These are phyloP conservation scores for Ptilorrhoa leucosticta DNA, from an alignment of 2,113 vertebrate species.

Conservation along the genomic window DNA sequence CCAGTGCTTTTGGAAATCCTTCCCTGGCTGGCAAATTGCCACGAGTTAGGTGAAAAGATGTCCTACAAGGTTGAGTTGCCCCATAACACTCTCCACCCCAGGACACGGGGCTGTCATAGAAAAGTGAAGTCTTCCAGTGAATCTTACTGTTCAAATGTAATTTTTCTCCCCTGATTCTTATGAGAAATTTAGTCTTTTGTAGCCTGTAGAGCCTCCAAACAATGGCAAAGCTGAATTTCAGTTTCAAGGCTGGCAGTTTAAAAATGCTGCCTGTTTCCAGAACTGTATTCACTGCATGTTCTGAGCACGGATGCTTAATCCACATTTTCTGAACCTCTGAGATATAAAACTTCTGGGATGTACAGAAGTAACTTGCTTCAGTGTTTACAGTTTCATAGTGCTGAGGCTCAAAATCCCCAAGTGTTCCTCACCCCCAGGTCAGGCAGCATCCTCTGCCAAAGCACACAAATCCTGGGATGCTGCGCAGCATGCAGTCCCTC, in stretches of 20 bases:
- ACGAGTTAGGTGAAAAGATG: not conserved
- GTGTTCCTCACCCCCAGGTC: not conserved
- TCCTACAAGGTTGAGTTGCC: not conserved
- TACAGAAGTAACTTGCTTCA: not conserved
- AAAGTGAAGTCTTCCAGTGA: not conserved
- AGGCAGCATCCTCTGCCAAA: not conserved
- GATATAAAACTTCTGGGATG: not conserved
- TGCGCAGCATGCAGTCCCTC: not conserved
- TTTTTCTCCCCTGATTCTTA: not conserved
- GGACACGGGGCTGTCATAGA: not conserved
- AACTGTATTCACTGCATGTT: not conserved
- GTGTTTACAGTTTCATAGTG: not conserved
- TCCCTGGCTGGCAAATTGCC: not conserved
- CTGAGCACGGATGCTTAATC: not conserved
- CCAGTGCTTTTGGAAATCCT: not conserved
- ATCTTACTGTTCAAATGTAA: not conserved
- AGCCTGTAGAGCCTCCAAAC: not conserved
- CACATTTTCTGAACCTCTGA: not conserved
- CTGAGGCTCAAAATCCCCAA: not conserved
- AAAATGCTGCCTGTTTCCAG: not conserved
- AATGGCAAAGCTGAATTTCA: conserved; percentile 11
- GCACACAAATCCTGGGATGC: not conserved
- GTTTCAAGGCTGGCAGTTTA: not conserved
- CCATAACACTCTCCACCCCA: not conserved
- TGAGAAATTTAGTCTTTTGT: not conserved